These are phyloP conservation scores for Oryzias sinensis DNA, from an alignment of 2,797 vertebrate species.

Conservation along the genomic window DNA sequence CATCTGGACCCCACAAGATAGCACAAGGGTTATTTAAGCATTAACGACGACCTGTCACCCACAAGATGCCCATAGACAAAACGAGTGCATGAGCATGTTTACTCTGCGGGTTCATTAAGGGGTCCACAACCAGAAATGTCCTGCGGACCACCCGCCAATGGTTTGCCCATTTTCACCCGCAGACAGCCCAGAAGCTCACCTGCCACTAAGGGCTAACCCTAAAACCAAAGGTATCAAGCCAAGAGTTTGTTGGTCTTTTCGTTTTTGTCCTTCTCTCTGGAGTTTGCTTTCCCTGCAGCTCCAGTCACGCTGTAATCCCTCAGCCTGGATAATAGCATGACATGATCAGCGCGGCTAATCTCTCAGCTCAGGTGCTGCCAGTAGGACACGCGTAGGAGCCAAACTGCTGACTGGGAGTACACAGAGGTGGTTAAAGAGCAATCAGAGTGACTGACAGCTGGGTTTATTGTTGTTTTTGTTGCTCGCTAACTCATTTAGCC, in stretches of 20 bases:
- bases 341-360: slow-evolving; percentile 73
- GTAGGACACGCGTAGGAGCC: slow-evolving; percentile 44
- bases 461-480: slow-evolving; percentile 26
- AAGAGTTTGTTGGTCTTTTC: background rate
- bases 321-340: slow-evolving; percentile 69
- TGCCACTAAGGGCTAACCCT: no score
- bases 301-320: slow-evolving; percentile 62
- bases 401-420: slow-evolving; percentile 61
- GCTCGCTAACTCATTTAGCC: slow-evolving; percentile 12
- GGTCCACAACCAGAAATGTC: no score
- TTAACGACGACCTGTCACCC: no score
- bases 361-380: slow-evolving; percentile 61
- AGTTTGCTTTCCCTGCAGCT: background rate
- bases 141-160: no score
- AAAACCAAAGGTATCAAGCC: no score
- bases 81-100: no score
- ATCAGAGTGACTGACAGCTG: slow-evolving; percentile 47
- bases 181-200: no score
- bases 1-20: no score
- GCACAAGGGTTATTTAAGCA: no score
- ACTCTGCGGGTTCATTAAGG: no score
- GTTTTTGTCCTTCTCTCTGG: slow-evolving; percentile 20
- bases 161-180: no score
- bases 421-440: slow-evolving; percentile 50
- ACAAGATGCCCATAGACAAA: no score